Evolutionary conservation across 2,888 invertebrate genomes (phyloP), one percentile per base, ranked within the genome.

Genomic region (Lycocerus yunnanus): DNA sequence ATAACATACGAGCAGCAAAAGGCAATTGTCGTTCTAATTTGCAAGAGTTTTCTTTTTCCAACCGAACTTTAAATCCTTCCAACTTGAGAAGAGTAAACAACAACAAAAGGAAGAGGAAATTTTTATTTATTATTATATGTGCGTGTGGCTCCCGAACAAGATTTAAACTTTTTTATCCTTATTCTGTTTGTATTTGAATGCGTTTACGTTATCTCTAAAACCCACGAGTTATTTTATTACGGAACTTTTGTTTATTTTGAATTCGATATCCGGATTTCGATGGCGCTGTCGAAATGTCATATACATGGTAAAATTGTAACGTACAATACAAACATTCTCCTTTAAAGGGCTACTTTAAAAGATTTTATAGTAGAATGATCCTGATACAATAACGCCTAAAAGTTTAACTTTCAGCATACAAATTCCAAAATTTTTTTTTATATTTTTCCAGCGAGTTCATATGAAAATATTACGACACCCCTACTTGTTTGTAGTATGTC

Each of bases 231-330:
- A 70, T 70, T 70, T 70, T 70, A 70, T 70, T 70, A 70, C 63
- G 20, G 69, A 63, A 70, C 61, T 70, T 69, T 63, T 70, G 69
- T 70, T 70, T 70, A 70, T 70, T 70, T 70, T 70, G 24, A 43
- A 70, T 70, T 70, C 69, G 69, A 70, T 70, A 61, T 63, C 69
- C 69, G 69, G 69, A 70, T 70, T 70, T 70, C 63, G 69, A 70
- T 70, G 63, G 69, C 27, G 63, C 69, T 65, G 69, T 70, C 69
- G 63, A 70, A 70, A 70, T 65, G 69, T 63, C 69, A 70, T 70
- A 70, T 70, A 70, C 69, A 70, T 70, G 18, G 63, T 58, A 65
- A 70, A 70, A 70, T 61, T 70, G 69, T 63, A 70, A 63, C 61
- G 58, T 59, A 63, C 61, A 63, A 63, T 18, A 63, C 61, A 63